phyloP scores from a whole-genome alignment of 2,888 invertebrate genomes.

The Pachymerium ferrugineum region DNA sequence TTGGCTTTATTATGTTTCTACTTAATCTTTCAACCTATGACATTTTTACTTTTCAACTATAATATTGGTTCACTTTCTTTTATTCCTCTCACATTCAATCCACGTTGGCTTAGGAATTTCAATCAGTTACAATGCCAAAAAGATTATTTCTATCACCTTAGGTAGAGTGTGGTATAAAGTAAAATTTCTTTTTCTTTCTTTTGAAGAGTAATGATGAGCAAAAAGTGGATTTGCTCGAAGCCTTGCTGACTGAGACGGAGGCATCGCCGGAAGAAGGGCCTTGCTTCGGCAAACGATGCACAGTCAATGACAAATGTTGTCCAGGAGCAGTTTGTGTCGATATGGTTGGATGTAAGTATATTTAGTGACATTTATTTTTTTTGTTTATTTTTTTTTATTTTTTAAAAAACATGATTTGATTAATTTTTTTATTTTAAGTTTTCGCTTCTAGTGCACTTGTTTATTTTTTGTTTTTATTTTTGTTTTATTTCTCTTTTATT shows the following conservation, averaged over 20 bases:
- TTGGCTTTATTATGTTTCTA: no score
- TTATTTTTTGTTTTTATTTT: slow-evolving; percentile 47
- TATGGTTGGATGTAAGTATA: slow-evolving; percentile 58
- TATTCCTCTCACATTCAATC: no score
- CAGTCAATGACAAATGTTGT: slow-evolving; percentile 76
- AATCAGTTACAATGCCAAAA: no score
- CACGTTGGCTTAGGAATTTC: no score
- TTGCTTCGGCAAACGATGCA: slow-evolving; percentile 69
- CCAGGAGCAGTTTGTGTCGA: slow-evolving; percentile 70
- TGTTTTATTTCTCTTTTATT: neutral
- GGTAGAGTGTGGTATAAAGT: neutral
- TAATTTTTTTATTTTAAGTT: neutral
- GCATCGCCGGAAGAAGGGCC: slow-evolving; percentile 54
- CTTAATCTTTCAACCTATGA: no score
- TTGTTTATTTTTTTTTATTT: neutral
- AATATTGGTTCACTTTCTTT: no score
- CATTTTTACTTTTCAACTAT: no score
- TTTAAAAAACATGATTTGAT: neutral
- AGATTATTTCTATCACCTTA: no score
- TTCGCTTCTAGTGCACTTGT: slow-evolving; percentile 40
- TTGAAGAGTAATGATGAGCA: slow-evolving; percentile 16
- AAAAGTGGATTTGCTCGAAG: slow-evolving; percentile 43
- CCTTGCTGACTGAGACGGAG: slow-evolving; percentile 49
- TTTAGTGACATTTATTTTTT: neutral
- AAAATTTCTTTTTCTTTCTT: neutral